These are phyloP conservation scores for Stomatorhinus ivindoensis DNA, from an alignment of 2,113 vertebrate species.

Conservation along the genomic window DNA sequence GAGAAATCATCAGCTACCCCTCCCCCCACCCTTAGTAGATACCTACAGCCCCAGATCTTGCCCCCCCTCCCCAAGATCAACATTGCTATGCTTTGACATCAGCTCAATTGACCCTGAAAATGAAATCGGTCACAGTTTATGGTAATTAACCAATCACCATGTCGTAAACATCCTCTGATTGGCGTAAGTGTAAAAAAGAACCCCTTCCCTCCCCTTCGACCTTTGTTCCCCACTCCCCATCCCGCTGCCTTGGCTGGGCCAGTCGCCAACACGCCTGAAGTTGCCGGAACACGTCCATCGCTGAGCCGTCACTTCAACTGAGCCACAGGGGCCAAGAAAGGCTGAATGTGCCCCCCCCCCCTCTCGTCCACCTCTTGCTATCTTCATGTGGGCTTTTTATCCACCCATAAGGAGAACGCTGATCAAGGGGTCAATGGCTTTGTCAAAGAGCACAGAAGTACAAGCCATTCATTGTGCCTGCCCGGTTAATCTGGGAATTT, in stretches of 20 bases:
- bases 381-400: slow-evolving; percentile 33
- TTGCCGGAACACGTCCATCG: slow-evolving; percentile 46
- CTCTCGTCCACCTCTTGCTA: slow-evolving; percentile 48
- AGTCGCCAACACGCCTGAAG: slow-evolving; percentile 32
- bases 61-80: slow-evolving; percentile 9
- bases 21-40: slow-evolving; percentile 20
- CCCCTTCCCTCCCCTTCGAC: not conserved
- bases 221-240: slow-evolving; percentile 15
- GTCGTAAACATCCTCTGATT: slow-evolving; percentile 29
- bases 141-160: slow-evolving; percentile 32
- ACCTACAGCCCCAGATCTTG: not conserved
- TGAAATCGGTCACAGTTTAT: slow-evolving; percentile 39
- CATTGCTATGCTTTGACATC: slow-evolving; percentile 43
- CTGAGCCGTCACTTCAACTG: slow-evolving; percentile 33
- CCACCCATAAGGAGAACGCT: slow-evolving; percentile 18
- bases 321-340: slow-evolving; percentile 26
- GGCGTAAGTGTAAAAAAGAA: not conserved
- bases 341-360: slow-evolving; percentile 22
- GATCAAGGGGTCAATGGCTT: slow-evolving; percentile 25
- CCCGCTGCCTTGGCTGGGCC: slow-evolving; percentile 38
- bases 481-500: slow-evolving; percentile 37
- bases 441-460: slow-evolving; percentile 25
- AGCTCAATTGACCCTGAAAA: slow-evolving; percentile 37
- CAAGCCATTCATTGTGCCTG: slow-evolving; percentile 46
- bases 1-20: slow-evolving; percentile 18